Evolutionary conservation across 2,113 vertebrate species (phyloP).

Genomic region (Tetrao urogallus): DNA sequence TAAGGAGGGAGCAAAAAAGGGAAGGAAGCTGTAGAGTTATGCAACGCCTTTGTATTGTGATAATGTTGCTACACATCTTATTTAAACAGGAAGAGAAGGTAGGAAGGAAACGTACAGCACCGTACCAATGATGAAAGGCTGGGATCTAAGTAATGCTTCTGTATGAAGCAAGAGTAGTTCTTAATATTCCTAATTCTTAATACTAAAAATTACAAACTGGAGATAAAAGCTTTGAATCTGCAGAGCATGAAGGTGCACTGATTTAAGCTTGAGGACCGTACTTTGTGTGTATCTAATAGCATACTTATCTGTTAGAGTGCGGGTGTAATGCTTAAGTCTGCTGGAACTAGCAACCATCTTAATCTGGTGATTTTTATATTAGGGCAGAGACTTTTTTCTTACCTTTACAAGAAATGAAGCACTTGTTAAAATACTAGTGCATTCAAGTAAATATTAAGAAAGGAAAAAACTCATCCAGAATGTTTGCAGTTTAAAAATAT

Average conservation of each 20-base stretch:
- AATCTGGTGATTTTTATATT: background rate
- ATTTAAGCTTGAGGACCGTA: background rate
- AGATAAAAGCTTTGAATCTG: background rate
- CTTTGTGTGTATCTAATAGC: fast-evolving
- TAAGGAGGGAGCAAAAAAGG: background rate
- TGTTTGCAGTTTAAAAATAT: background rate
- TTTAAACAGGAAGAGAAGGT: background rate
- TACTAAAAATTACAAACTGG: background rate
- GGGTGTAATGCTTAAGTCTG: background rate
- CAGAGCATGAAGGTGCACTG: background rate
- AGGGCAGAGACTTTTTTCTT: background rate
- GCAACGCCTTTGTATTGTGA: background rate
- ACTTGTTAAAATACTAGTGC: background rate
- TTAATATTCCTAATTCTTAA: background rate
- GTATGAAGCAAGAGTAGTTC: background rate
- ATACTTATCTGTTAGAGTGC: fast-evolving
- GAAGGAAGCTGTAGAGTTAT: background rate
- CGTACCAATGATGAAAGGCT: background rate
- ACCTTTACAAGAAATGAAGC: background rate
- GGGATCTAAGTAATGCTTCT: background rate
- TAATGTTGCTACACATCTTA: background rate
- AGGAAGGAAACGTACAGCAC: background rate
- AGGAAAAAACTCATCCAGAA: background rate
- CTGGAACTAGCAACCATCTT: background rate
- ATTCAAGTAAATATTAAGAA: background rate